Evolutionary conservation across 2,888 invertebrate species (phyloP).

Genomic region (Melanargia galathea): DNA sequence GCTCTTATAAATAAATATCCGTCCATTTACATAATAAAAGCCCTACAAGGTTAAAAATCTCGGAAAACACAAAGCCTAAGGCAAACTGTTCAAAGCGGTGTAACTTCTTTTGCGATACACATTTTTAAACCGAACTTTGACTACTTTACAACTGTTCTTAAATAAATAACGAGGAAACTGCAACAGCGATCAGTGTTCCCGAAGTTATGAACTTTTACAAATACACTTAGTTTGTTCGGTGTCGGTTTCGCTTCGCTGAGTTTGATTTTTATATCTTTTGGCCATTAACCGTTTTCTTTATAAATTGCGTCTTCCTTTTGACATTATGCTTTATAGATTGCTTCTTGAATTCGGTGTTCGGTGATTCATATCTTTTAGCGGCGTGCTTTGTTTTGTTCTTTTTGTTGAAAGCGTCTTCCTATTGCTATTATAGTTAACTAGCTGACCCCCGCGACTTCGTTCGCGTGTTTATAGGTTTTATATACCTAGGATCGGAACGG

Average conservation of each 20-base stretch:
- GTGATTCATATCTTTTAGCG: background rate
- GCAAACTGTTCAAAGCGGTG: constrained; percentile 12
- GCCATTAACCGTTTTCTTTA: constrained; percentile 7
- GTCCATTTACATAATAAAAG: constrained; percentile 6
- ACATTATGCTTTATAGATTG: background rate
- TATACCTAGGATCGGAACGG: no score
- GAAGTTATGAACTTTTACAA: constrained; percentile 42
- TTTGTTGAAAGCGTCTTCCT: constrained; percentile 5
- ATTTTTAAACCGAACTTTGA: constrained; percentile 32
- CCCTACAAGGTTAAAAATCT: constrained; percentile 9
- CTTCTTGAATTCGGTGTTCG: background rate
- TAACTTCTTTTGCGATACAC: constrained; percentile 24
- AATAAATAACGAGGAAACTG: constrained; percentile 41
- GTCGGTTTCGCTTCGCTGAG: constrained; percentile 29
- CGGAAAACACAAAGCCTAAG: constrained; percentile 9
- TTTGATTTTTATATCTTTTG: constrained; percentile 29
- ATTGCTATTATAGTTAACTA: background rate
- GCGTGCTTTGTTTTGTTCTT: background rate
- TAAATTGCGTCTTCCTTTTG: constrained; percentile 9
- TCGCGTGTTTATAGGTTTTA: no score
- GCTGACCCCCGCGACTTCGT: no score
- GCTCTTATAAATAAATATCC: background rate
- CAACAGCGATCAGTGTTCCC: constrained; percentile 40
- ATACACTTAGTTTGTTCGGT: constrained; percentile 38
- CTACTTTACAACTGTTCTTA: constrained; percentile 31